Evolutionary conservation across 2,888 invertebrate species (phyloP).

Genomic region (Watsonalla binaria): DNA sequence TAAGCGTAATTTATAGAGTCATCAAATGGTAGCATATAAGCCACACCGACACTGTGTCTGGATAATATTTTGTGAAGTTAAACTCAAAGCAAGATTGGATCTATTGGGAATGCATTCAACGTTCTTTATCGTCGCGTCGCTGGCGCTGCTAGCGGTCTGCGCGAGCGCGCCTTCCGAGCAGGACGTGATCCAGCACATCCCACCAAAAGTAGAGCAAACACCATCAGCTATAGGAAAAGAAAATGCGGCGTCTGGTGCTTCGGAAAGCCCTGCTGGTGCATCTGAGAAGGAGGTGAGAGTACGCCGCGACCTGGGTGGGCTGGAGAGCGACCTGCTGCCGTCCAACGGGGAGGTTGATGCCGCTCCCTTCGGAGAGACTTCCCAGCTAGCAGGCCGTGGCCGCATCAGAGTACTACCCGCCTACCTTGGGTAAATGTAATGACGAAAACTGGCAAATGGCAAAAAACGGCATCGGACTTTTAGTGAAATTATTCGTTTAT

Average conservation of each 20-base stretch:
- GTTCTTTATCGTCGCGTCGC: constrained; percentile 62
- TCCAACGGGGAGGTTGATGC: constrained; percentile 48
- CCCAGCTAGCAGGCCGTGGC: constrained; percentile 50
- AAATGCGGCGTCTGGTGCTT: constrained; percentile 67
- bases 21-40: constrained; percentile 47
- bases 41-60: constrained; percentile 8
- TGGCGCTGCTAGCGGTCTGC: constrained; percentile 64
- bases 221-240: constrained; percentile 67
- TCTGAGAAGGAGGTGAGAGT: constrained; percentile 40
- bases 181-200: constrained; percentile 68
- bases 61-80: constrained; percentile 32
- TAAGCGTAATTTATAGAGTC: constrained; percentile 55
- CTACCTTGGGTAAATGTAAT: constrained; percentile 51
- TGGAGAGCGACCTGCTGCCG: constrained; percentile 63
- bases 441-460: neutral
- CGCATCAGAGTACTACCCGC: constrained; percentile 67
- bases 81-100: constrained; percentile 61
- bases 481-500: constrained; percentile 11
- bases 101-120: constrained; percentile 65
- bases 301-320: constrained; percentile 53
- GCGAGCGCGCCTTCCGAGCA: constrained; percentile 53
- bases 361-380: constrained; percentile 55
- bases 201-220: constrained; percentile 60
- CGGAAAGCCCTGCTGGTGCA: constrained; percentile 57
- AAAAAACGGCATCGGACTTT: constrained; percentile 2